These are phyloP conservation scores for Branchinecta sandiegonensis DNA, from an alignment of 2,888 invertebrate species.

Conservation along the genomic window DNA sequence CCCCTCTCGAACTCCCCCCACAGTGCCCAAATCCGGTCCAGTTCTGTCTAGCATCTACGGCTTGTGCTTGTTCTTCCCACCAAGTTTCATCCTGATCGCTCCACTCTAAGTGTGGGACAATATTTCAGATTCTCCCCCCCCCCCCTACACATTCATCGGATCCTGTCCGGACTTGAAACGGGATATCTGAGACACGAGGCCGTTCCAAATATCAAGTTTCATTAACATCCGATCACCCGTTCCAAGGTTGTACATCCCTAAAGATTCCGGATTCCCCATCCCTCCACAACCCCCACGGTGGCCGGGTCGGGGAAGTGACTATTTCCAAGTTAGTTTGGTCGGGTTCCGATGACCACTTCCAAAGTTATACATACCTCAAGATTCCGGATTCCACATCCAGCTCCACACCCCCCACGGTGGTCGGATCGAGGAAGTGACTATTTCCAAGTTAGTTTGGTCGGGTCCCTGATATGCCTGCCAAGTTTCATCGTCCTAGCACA, in stretches of 20 bases:
- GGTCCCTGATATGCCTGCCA: neutral
- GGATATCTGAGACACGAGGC: neutral
- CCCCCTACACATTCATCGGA: neutral
- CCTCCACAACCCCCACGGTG: too few species aligned
- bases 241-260: neutral
- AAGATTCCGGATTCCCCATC: neutral
- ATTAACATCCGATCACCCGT: neutral
- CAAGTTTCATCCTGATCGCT: neutral
- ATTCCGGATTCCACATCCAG: neutral
- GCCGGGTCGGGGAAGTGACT: neutral
- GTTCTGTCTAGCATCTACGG: neutral
- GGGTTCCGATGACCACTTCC: neutral
- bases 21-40: neutral
- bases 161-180: neutral
- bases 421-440: neutral
- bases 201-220: neutral
- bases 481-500: neutral
- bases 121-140: neutral
- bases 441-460: neutral
- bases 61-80: slow-evolving; percentile 9
- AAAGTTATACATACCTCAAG: neutral
- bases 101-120: neutral
- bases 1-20: slow-evolving; percentile 1
- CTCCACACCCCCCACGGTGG: too few species aligned
- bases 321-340: neutral